A percentile compares a stretch with the other conserved stretches of the same genome.
phyloP scores from a whole-genome alignment of 2,797 vertebrate species.

The Sebastiscus tertius region DNA sequence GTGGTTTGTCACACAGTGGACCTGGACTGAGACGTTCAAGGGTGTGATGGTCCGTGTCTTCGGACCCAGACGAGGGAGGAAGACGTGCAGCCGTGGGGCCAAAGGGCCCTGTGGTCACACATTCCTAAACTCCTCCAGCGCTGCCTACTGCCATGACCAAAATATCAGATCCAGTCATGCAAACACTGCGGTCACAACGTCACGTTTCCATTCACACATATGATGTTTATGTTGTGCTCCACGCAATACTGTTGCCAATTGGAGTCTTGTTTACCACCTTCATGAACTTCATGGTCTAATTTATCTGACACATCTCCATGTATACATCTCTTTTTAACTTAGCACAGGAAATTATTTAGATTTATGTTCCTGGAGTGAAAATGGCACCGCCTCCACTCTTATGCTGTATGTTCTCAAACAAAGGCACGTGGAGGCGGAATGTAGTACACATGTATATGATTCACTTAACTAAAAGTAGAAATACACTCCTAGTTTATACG shows the following conservation, averaged over 20 bases:
- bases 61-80: slow-evolving; percentile 74
- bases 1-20: slow-evolving; percentile 80
- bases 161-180: slow-evolving; percentile 79
- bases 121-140: slow-evolving; percentile 84
- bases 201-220: slow-evolving; percentile 60
- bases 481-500: slow-evolving; percentile 1
- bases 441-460: background rate
- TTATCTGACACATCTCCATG: background rate
- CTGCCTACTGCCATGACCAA: slow-evolving; percentile 80
- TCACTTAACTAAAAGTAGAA: slow-evolving; percentile 30
- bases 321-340: slow-evolving; percentile 38
- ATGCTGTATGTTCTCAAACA: slow-evolving; percentile 66
- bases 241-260: slow-evolving; percentile 1
- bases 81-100: slow-evolving; percentile 66
- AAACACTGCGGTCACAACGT: slow-evolving; percentile 68
- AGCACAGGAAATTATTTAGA: slow-evolving; percentile 25
- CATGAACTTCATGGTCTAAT: background rate
- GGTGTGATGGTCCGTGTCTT: slow-evolving; percentile 74
- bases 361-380: slow-evolving; percentile 22
- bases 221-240: slow-evolving; percentile 60
- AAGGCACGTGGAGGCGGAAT: slow-evolving; percentile 51
- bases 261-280: background rate
- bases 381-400: slow-evolving; percentile 23
- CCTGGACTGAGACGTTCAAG: slow-evolving; percentile 72
- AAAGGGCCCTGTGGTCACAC: slow-evolving; percentile 79